Percentiles rank a stretch among this genome's conserved stretches.
Conservation (phyloP, 2,888 invertebrate species). For the Apotomis betuletana region DNA sequence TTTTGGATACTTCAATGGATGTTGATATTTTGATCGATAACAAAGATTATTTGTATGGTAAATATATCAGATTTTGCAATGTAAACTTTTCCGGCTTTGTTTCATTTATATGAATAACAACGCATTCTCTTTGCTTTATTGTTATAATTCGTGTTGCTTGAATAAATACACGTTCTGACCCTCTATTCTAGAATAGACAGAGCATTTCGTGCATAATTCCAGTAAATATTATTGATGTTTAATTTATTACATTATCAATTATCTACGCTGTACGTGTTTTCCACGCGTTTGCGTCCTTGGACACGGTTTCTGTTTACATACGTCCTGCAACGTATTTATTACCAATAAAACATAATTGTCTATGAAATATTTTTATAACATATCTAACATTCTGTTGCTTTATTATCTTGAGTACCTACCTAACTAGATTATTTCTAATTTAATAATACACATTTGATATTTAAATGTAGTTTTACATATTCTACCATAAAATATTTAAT, state of each 20-base stretch:
- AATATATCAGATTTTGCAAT: conserved; percentile 43
- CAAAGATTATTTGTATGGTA: conserved; percentile 74
- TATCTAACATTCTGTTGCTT: neutral
- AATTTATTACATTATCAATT: conserved; percentile 46
- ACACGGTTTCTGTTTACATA: conserved; percentile 55
- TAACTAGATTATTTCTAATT: neutral
- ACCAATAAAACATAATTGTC: conserved; percentile 4
- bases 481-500: too few relatives aligned
- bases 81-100: conserved; percentile 51
- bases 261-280: conserved; percentile 10
- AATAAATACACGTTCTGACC: neutral
- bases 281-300: conserved; percentile 56
- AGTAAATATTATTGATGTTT: neutral
- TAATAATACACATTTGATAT: neutral
- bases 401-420: neutral
- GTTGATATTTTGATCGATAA: conserved; percentile 68
- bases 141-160: neutral
- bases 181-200: neutral
- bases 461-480: neutral
- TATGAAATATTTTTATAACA: conserved; percentile 19
- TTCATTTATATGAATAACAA: conserved; percentile 55
- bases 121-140: conserved; percentile 47
- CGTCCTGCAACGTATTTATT: conserved; percentile 14
- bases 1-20: conserved; percentile 69
- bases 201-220: neutral